Conservation (phyloP, 1,140 invertebrate genomes). For the Sipha flava region DNA sequence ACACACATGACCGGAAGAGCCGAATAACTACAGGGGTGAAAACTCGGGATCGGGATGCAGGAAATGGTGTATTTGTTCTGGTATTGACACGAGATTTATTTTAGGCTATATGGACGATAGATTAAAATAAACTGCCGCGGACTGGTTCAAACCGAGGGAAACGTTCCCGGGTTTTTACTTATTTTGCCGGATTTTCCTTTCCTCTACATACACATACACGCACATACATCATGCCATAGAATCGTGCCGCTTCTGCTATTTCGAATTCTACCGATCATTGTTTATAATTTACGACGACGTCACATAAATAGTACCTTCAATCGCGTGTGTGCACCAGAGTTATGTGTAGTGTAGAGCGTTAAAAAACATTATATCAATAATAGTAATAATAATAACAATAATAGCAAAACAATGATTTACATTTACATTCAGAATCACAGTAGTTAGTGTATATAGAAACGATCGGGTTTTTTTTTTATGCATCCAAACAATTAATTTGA, state of each 20-base stretch:
- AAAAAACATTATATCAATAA: too few species aligned
- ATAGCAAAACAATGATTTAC: too few species aligned
- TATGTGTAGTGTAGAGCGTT: not conserved
- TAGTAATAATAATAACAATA: too few species aligned
- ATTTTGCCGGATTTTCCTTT: not conserved
- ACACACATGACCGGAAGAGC: not conserved
- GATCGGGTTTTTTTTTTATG: too few species aligned
- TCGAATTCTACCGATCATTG: conserved; percentile 9
- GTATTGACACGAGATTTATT: conserved; percentile 29
- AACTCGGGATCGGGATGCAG: not conserved
- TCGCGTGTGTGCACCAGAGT: not conserved
- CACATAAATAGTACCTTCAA: not conserved
- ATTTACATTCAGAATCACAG: too few species aligned
- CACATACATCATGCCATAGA: not conserved
- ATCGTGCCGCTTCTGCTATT: too few species aligned
- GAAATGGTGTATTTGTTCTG: conserved; percentile 17
- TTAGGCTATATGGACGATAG: conserved; percentile 19
- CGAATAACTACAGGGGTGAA: not conserved
- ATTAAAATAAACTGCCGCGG: conserved; percentile 19
- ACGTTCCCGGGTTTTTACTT: not conserved
- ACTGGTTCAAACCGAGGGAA: conserved; percentile 2
- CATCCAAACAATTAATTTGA: too few species aligned
- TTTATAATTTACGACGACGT: not conserved
- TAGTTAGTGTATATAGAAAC: too few species aligned
- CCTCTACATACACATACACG: too few species aligned